Conservation (phyloP, 2,113 vertebrate species). For the Coptodon rendalli region DNA sequence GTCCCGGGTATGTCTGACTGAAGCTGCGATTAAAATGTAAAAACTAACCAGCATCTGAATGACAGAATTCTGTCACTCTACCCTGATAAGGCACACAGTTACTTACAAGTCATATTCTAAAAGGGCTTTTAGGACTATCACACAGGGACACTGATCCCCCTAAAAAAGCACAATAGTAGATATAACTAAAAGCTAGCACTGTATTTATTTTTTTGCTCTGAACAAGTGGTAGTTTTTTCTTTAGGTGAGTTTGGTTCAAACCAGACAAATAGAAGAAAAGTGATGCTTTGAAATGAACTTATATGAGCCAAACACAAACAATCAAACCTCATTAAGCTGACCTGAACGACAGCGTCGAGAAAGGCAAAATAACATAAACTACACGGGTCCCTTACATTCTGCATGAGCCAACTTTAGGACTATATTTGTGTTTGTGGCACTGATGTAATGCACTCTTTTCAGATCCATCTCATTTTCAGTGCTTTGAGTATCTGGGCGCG, state of each 20-base stretch:
- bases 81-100: neutral
- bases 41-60: neutral
- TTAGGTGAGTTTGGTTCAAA: neutral
- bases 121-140: neutral
- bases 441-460: neutral
- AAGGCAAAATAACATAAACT: neutral
- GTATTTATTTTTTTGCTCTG: neutral
- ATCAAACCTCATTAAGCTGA: neutral
- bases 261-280: neutral
- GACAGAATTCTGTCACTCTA: neutral
- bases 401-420: neutral
- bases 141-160: neutral
- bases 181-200: neutral
- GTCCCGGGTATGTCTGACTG: neutral
- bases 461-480: neutral
- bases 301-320: neutral
- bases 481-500: neutral
- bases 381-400: neutral
- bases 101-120: neutral
- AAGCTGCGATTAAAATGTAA: neutral
- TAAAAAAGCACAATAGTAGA: neutral
- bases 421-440: neutral
- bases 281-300: neutral
- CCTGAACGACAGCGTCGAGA: rapidly evolving
- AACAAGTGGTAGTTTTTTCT: neutral